Base-by-base conservation (phyloP, 64 coral and sea anemone genomes). In the Stylophora pistillata region DNA sequence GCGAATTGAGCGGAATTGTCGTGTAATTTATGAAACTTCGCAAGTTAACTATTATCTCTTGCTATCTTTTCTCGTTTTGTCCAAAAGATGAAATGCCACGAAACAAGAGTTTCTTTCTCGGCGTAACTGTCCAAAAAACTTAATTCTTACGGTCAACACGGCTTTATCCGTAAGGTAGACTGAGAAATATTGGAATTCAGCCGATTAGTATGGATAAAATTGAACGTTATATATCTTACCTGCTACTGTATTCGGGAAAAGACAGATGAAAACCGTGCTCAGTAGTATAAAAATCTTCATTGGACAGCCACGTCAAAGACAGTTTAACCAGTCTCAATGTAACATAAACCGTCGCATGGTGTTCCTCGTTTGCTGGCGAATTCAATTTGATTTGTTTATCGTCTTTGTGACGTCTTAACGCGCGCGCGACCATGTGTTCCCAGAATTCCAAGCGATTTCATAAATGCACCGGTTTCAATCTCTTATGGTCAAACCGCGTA, bases 301-400 rank as follows among this genome's bases (percentile, higher is more conserved):
- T n/a, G 10, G 61, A 21, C 20, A 53, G 17, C 20, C 80, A 69
- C 69, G 30, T 1, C 53, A 25, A 70, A 84, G 29, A 28, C 23
- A 52, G 0, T 41, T 33, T 21, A 82, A 33, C 13, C 11, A 16
- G 4, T 68, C 21, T 68, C 6, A 68, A n/a, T 68, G 64, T 20
- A 68, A 68, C 5, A 21, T 10, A 21, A 68, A 68, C 64, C 64
- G 64, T 68, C 25, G 64, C 21, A 10, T n/a, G 13, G 2, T 33
- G 20, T 20, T 21, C 18, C 58, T 20, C 34, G 80, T 84, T 84
- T 68, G 61, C 69, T 82, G 41, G 69, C 80, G 80, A 84, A 60
- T 69, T 84, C 37, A 53, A 13, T 84, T 84, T 54, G 62, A 69
- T 69, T 84, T 2, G 68, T 63, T 14, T 34, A 60, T 84, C 13